A percentile compares a stretch with the other conserved stretches of the same genome.
Evolutionary conservation across 2,797 vertebrate genomes (phyloP).

Genomic region (Lophura swinhoii): DNA sequence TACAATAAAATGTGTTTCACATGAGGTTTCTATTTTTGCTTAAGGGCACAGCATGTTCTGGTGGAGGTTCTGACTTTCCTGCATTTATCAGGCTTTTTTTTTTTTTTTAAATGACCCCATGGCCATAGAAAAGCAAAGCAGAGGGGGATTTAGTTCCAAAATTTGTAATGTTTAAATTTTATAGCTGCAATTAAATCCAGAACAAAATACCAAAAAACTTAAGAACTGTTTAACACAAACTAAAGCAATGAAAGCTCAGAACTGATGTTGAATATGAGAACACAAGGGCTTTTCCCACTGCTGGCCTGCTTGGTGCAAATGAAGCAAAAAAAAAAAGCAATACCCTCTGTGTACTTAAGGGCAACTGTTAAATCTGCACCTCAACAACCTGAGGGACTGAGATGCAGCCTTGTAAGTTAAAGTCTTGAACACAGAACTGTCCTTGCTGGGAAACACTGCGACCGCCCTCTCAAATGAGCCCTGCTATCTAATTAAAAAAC

Average conservation of each 20-base stretch:
- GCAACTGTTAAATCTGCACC: neutral
- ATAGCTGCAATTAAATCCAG: neutral
- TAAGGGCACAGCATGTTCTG: neutral
- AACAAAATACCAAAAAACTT: neutral
- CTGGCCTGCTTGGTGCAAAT: too few species aligned
- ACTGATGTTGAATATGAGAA: neutral
- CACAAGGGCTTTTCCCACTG: neutral
- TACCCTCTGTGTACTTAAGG: neutral
- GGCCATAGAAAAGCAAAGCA: neutral
- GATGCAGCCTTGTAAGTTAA: neutral
- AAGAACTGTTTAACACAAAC: neutral
- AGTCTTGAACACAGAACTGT: neutral
- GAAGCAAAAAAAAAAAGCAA: too few species aligned
- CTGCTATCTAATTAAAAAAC: neutral
- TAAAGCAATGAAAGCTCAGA: neutral
- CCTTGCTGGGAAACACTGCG: neutral
- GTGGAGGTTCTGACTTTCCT: neutral
- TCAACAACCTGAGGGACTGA: fast-evolving
- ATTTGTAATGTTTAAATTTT: neutral
- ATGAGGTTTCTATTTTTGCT: neutral
- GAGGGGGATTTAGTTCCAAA: neutral
- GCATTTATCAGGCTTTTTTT: fast-evolving
- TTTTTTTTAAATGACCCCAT: neutral
- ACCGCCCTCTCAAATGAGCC: fast-evolving
- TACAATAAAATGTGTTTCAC: constrained; percentile 75